These are phyloP conservation scores for Noctua comes DNA, from an alignment of 2,888 invertebrate species.

Conservation along the genomic window DNA sequence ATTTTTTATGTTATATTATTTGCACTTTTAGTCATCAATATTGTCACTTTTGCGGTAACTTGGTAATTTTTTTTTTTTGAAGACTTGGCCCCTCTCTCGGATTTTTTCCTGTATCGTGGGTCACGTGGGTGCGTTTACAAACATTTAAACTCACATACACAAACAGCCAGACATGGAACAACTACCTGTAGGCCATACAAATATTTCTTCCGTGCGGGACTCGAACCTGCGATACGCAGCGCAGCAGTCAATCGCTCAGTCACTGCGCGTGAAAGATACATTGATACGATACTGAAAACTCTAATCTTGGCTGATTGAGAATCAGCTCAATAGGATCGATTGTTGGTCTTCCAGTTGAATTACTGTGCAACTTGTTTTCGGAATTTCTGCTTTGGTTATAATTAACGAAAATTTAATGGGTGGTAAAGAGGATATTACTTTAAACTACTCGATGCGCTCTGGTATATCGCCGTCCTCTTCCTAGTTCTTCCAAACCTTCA, in stretches of 20 bases:
- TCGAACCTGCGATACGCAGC: neutral
- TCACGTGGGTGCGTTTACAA: neutral
- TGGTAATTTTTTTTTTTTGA: neutral
- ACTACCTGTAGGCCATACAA: neutral
- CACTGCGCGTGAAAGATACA: neutral
- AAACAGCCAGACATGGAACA: neutral
- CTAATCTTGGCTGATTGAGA: neutral
- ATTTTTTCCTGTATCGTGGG: neutral
- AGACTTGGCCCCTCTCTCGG: neutral
- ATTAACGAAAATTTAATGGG: neutral
- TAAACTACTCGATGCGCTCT: neutral
- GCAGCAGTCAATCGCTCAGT: neutral
- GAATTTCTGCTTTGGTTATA: neutral
- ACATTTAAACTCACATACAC: neutral
- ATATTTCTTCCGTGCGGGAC: neutral
- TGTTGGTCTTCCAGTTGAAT: neutral
- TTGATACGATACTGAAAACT: neutral
- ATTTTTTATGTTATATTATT: neutral
- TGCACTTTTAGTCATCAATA: neutral
- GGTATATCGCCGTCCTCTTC: neutral
- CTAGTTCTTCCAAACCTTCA: neutral
- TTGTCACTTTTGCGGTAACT: neutral
- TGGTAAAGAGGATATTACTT: neutral
- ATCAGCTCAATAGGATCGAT: neutral
- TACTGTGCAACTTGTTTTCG: neutral